A percentile compares a stretch with the other conserved stretches of the same genome.
Conservation (phyloP, 1,140 invertebrate genomes). For the Lineus longissimus region DNA sequence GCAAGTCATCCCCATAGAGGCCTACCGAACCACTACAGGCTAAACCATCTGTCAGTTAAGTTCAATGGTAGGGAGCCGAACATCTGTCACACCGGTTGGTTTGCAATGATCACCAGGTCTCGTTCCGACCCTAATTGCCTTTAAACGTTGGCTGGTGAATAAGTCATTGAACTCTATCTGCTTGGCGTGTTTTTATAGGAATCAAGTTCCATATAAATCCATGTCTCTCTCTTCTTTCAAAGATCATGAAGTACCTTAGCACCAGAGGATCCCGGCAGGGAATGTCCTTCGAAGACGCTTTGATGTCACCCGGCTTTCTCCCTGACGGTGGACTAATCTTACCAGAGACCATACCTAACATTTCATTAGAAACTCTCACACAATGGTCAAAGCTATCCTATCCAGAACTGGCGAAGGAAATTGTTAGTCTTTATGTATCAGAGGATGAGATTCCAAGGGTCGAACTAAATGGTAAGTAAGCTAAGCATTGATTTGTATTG, state of each 20-base stretch:
- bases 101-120: too few species aligned
- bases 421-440: conserved; percentile 48
- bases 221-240: too few species aligned
- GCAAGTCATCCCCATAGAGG: too few species aligned
- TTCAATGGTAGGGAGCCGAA: too few species aligned
- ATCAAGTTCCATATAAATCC: too few species aligned
- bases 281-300: conserved; percentile 49
- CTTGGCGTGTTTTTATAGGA: too few species aligned
- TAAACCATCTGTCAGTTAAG: too few species aligned
- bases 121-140: too few species aligned
- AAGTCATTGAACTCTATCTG: too few species aligned
- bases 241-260: conserved; percentile 53
- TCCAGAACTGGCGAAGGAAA: conserved; percentile 46
- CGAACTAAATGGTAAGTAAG: conserved; percentile 40
- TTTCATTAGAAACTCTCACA: conserved; percentile 37
- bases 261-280: conserved; percentile 43
- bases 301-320: conserved; percentile 51
- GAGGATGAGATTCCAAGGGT: conserved; percentile 50
- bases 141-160: too few species aligned
- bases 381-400: conserved; percentile 50
- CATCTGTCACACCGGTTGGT: too few species aligned
- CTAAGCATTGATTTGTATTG: background rate
- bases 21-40: too few species aligned
- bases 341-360: conserved; percentile 48
- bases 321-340: conserved; percentile 55